Base-by-base conservation (phyloP, 2,797 vertebrate genomes). In the Telmatherina bonti region DNA sequence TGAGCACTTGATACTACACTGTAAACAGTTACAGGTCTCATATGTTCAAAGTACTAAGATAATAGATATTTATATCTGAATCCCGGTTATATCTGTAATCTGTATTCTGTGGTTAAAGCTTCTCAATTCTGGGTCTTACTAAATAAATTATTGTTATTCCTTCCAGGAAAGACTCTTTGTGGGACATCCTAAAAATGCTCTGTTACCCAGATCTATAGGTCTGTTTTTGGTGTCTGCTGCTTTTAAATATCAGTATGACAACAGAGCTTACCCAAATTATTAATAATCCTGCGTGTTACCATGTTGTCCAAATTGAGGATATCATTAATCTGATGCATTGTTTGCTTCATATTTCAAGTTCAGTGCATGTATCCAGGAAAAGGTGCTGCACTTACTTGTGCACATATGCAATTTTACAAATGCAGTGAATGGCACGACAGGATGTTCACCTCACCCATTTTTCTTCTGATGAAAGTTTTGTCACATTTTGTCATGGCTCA, bases 401-500 rank as follows among this genome's bases (percentile, higher is more conserved):
- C 7, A 43, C 16, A 20, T 16, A 43, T 49, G 24, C 13, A 26
- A 13, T 7, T 5, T 27, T 52, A 26, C 2, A n/a, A 51, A 52
- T 5, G 22, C 47, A 51, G n/a, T 10, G 3, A 5, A 24, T 51
- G 22, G 47, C 49, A 15, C 24, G 27, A 5, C 24, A 26, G 12
- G 49, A 24, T 27, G 49, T 27, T 27, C 1, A 11, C 24, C 2
- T 3, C 24, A 26, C 24, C 12, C 13, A 4, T 24, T 26, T 24
- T n/a, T 51, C 22, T 51, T 24, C 5, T 26, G 22, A 27, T 13
- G 15, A 24, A 52, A 52, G 49, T 26, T 52, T 27, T 27, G 49
- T 22, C 54, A 33, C 18, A 38, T 53, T 65, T 60, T 13, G 20
- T 69, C 31, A 67, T 45, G 57, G 45, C 36, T 38, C 36, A 20